These are phyloP conservation scores for Styela clava DNA, from an alignment of 23 tunicate species.

Conservation along the genomic window DNA sequence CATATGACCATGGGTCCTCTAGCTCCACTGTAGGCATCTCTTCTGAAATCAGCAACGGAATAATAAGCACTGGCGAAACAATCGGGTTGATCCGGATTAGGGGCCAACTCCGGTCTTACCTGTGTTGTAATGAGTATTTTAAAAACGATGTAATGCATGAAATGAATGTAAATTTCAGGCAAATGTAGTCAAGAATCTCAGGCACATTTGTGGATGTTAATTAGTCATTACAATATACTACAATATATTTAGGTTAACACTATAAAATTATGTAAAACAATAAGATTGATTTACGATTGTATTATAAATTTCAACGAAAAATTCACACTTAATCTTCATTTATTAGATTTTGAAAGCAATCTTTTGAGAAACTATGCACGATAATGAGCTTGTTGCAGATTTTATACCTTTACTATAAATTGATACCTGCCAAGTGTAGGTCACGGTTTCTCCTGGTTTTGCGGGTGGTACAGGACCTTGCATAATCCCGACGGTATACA, in stretches of 20 bases:
- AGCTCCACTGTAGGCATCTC: conserved; percentile 42
- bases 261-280: too few relatives aligned
- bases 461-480: neutral
- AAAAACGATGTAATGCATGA: too few relatives aligned
- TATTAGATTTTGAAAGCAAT: too few relatives aligned
- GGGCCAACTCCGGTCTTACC: conserved; percentile 39
- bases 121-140: too few relatives aligned
- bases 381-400: neutral
- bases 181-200: too few relatives aligned
- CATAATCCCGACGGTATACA: neutral
- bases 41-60: conserved; percentile 35
- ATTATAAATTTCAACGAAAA: too few relatives aligned
- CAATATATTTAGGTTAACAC: too few relatives aligned
- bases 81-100: conserved; percentile 42
- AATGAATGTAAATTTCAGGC: too few relatives aligned
- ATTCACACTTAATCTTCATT: too few relatives aligned
- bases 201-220: too few relatives aligned
- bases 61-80: conserved; percentile 43
- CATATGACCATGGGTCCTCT: conserved; percentile 59
- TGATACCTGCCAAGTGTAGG: conserved; percentile 26
- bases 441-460: conserved; percentile 25
- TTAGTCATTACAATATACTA: too few relatives aligned
- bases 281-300: too few relatives aligned
- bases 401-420: conserved; percentile 1
- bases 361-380: neutral